Evolutionary conservation across 2,797 vertebrate species (phyloP), one percentile per base, ranked within the genome.

Genomic region (Mus spretus): DNA sequence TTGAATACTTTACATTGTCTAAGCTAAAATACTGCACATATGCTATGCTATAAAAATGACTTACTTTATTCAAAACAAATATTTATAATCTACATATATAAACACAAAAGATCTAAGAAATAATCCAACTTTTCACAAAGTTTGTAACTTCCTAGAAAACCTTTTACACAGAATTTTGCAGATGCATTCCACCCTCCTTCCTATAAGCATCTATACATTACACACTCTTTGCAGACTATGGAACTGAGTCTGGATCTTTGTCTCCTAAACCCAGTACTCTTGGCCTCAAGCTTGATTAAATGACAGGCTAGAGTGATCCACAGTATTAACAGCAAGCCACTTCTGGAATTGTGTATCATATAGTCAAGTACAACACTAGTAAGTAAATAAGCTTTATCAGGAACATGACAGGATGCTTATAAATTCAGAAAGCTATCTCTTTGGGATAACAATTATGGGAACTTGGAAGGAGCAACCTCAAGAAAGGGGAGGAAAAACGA

Each of bases 31-130:
- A 95, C 0, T 20, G 22, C 31, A 70, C 2, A 94, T 83, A 67
- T 94, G 59, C 92, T 59, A 37, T 53, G 47, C 31, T 63, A 63
- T 86, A 81, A 92, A 95, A 28, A 88, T 4, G 19, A 65, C 3
- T 11, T 19, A 19, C 53, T 82, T 83, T 31, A 24, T 50, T 90
- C 1, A 86, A 91, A 96, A 55, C 44, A 95, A 80, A 74, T 57
- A 55, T 87, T 70, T 91, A 75, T 19, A 53, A 85, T 50, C 85
- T 92, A 94, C 50, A 88, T 15, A 44, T 1, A 96, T 47, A 86
- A 28, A 57, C 1, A 79, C 50, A 97, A 53, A 93, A 77, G 61
- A 96, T 94, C 96, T 79, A 77, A n/a, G 70, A 96, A 1, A 75
- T 85, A 67, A 78, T 67, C 34, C 63, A 93, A 90, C 72, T 72